These are phyloP conservation scores for Brevimyrus niger DNA, from an alignment of 2,113 vertebrate genomes.

Conservation along the genomic window DNA sequence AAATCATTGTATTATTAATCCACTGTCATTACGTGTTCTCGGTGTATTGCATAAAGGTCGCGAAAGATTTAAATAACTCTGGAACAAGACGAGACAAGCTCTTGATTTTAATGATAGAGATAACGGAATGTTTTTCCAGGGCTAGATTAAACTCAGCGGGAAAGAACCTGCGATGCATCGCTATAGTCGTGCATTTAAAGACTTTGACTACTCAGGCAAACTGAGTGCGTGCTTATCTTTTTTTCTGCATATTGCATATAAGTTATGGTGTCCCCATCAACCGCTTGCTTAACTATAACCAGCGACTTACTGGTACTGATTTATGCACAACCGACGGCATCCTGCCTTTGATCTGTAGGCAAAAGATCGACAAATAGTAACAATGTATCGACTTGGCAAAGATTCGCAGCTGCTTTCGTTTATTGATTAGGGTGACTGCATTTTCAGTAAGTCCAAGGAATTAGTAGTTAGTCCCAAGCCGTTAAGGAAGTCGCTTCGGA, in stretches of 20 bases:
- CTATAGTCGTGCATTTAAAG: background rate
- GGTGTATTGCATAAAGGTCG: background rate
- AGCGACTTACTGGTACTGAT: background rate
- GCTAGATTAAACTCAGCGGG: background rate
- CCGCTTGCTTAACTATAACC: background rate
- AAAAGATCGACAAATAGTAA: background rate
- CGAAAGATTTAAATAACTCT: background rate
- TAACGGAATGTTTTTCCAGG: constrained; percentile 49
- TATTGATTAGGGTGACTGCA: background rate
- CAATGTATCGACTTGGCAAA: background rate
- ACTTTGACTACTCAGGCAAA: background rate
- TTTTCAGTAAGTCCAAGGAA: background rate
- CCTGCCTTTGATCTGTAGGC: background rate
- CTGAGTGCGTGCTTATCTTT: background rate
- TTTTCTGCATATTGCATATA: background rate
- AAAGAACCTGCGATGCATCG: background rate
- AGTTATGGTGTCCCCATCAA: background rate
- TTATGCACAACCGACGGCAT: background rate
- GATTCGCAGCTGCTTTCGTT: background rate
- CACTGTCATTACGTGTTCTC: background rate
- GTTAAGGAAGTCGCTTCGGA: background rate
- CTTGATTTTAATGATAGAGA: constrained; percentile 43
- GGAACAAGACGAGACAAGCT: background rate
- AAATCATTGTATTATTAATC: background rate
- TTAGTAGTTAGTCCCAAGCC: background rate